A percentile compares a stretch with the other conserved stretches of the same genome.
Conservation (phyloP, 2,797 vertebrate genomes). For the Tapera naevia region DNA sequence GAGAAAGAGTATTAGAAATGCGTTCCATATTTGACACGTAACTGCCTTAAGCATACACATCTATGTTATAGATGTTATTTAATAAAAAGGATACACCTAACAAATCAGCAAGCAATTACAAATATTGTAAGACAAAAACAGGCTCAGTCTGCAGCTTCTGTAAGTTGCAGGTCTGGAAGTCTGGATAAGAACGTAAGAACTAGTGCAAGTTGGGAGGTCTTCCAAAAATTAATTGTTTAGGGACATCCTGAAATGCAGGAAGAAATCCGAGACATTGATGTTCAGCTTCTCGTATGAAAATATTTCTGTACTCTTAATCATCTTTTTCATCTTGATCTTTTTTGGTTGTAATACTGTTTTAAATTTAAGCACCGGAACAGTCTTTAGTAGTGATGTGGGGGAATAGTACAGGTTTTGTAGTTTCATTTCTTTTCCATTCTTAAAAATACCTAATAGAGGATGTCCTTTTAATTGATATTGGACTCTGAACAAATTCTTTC, state of each 20-base stretch:
- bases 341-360: not conserved
- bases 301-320: fast-evolving
- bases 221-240: not conserved
- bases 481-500: not conserved
- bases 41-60: not conserved
- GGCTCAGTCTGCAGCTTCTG: not conserved
- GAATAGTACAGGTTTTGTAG: not conserved
- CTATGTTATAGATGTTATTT: not conserved
- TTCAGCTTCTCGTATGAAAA: not conserved
- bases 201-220: not conserved
- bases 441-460: not conserved
- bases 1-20: not conserved
- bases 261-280: not conserved
- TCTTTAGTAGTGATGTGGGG: not conserved
- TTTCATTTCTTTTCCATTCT: not conserved
- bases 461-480: not conserved
- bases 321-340: not conserved
- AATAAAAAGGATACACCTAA: not conserved
- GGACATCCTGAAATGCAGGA: not conserved
- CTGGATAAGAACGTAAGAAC: not conserved
- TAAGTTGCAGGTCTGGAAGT: not conserved
- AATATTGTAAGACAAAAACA: not conserved
- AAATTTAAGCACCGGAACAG: not conserved
- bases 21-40: not conserved
- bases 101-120: not conserved